Conservation (phyloP, 2,797 vertebrate genomes). For the Anabas testudineus region DNA sequence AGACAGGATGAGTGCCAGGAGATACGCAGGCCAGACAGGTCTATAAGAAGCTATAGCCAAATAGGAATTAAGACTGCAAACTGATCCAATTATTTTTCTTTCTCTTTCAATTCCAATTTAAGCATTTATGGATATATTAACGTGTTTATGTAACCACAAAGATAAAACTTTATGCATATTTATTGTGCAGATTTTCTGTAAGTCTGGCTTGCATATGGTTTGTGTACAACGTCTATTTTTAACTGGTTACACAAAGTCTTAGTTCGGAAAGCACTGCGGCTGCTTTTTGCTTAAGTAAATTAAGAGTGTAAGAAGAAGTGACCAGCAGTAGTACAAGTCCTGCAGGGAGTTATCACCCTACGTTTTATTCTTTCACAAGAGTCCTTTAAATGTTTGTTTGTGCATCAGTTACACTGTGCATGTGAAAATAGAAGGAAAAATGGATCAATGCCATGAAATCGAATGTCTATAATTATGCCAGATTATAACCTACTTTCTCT, state of each 20-base stretch:
- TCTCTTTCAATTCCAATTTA: background rate
- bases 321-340: background rate
- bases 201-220: background rate
- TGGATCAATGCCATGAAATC: background rate
- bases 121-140: background rate
- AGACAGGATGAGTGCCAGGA: slow-evolving; percentile 2
- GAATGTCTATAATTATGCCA: background rate
- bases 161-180: background rate
- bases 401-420: background rate
- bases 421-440: background rate
- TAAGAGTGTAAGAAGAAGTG: background rate
- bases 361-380: background rate
- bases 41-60: background rate
- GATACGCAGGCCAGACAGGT: background rate
- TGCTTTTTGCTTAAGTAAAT: slow-evolving; percentile 13
- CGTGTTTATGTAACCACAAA: background rate
- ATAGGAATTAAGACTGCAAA: slow-evolving; percentile 2
- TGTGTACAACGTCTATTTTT: background rate
- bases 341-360: background rate
- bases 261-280: background rate
- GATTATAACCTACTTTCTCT: slow-evolving; percentile 43
- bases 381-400: background rate
- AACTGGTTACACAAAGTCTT: slow-evolving; percentile 12
- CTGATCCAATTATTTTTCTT: slow-evolving; percentile 18
- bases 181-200: background rate